A percentile compares a stretch with the other conserved stretches of the same genome.
Evolutionary conservation across 2,797 vertebrate genomes (phyloP).

Genomic region (Anniella stebbinsi): DNA sequence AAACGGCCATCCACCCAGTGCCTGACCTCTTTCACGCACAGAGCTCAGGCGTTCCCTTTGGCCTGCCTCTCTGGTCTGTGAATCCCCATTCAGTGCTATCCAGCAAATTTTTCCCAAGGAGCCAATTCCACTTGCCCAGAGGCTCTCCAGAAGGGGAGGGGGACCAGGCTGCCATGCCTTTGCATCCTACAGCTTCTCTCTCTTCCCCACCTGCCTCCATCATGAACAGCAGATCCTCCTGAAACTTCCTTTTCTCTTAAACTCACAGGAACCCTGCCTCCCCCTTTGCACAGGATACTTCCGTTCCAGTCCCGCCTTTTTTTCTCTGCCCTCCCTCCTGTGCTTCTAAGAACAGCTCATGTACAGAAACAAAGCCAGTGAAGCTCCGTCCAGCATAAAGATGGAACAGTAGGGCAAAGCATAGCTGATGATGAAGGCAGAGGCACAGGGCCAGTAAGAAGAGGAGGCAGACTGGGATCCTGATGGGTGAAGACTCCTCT

Average conservation of each 20-base stretch:
- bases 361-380: neutral
- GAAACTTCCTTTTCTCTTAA: neutral
- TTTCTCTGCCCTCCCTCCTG: too few relatives aligned
- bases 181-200: neutral
- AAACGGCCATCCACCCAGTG: too few relatives aligned
- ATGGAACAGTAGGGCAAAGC: too few relatives aligned
- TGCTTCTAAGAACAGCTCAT: too few relatives aligned
- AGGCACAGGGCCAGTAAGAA: neutral
- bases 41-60: too few relatives aligned
- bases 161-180: neutral
- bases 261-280: neutral
- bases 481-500: neutral
- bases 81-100: neutral
- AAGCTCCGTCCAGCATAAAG: too few relatives aligned
- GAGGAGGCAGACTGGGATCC: neutral
- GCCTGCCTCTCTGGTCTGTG: neutral
- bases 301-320: neutral
- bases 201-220: too few relatives aligned
- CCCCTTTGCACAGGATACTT: neutral
- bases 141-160: neutral
- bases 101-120: neutral
- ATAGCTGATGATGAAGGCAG: neutral
- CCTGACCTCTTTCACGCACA: too few relatives aligned
- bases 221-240: too few relatives aligned
- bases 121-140: neutral